A percentile compares a stretch with the other conserved stretches of the same genome.
These are phyloP conservation scores for Diarsia mendica DNA, from an alignment of 2,888 invertebrate species.

Conservation along the genomic window DNA sequence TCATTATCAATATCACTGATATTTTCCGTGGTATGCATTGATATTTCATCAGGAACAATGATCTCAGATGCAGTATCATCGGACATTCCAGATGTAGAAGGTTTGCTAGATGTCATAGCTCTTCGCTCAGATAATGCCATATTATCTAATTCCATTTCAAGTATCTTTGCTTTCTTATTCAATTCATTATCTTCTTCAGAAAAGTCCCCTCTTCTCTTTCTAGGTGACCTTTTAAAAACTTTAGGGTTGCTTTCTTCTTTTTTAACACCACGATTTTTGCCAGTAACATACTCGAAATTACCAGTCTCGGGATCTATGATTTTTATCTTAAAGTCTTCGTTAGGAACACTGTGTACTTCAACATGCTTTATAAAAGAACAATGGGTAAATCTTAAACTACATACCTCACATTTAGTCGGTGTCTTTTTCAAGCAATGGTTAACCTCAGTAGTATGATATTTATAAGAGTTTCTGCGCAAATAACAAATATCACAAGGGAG, in stretches of 20 bases:
- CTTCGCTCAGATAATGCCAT: background rate
- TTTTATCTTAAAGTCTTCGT: constrained; percentile 41
- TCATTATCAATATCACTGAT: constrained; percentile 18
- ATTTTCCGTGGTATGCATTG: background rate
- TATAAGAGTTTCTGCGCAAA: constrained; percentile 21
- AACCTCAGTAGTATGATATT: background rate
- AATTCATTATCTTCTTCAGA: background rate
- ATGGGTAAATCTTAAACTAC: constrained; percentile 46
- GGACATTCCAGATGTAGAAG: constrained; percentile 4
- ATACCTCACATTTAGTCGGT: background rate
- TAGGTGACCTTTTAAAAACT: background rate
- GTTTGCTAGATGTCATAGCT: background rate
- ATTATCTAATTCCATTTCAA: background rate
- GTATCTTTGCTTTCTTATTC: background rate
- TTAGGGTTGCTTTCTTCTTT: background rate
- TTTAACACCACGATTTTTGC: constrained; percentile 8
- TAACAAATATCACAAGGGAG: constrained; percentile 32
- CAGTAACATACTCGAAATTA: background rate
- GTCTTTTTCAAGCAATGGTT: constrained; percentile 22
- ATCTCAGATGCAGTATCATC: constrained; percentile 6
- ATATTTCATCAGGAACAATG: constrained; percentile 16
- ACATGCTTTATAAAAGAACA: constrained; percentile 26
- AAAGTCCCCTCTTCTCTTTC: constrained; percentile 20
- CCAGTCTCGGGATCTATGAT: constrained; percentile 25
- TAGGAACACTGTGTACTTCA: background rate